Base-by-base conservation (phyloP, 1,140 invertebrate genomes). In the Drosophila paulistorum region DNA sequence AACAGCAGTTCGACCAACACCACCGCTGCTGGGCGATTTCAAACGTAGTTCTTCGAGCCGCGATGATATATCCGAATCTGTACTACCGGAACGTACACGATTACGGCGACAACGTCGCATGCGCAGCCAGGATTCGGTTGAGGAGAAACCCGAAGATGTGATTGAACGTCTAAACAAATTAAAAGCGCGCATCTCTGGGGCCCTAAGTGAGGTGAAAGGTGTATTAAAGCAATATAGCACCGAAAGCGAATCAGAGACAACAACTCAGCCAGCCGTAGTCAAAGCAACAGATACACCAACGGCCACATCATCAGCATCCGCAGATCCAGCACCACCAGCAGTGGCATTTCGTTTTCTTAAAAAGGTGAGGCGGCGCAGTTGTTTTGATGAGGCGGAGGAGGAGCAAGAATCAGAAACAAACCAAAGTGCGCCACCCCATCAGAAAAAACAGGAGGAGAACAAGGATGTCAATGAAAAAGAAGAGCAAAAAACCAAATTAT, bases 161-260 rank as follows among this genome's bases (percentile, higher is more conserved):
- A 82, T 92, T 1, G 89, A 87, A 37, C 72, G 90, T 1, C 55
- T 92, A 1, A 91, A 92, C 62, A 90, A 85, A 17, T 71, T 92
- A 0, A 87, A 90, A 23, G 91, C 83, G 2, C 84, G 90, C 23
- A 92, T 92, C 20, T 79, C 91, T 1, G 91, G 80, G 0, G 83
- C 91, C 0, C 65, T 92, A 0, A 91, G 74, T 26, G 91, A 92
- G 55, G 91, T 92, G 0, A 92, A 92, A 45, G 77, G 71, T 1
- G 91, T 92, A 7, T 68, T 92, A 0, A 91, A 91, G 55, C 85
- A 92, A 45, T 91, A 92, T 54, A 91, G 91, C 63, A 89, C 85
- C 1, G 90, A 91, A 33, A 77, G 75, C 13, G 82, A 87, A 35
- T 74, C 74, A 7, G 79, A 83, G 33, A 57, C 66, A 3, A 69